phyloP scores from a whole-genome alignment of 2,797 vertebrate genomes.

The Anomalospiza imberbis region DNA sequence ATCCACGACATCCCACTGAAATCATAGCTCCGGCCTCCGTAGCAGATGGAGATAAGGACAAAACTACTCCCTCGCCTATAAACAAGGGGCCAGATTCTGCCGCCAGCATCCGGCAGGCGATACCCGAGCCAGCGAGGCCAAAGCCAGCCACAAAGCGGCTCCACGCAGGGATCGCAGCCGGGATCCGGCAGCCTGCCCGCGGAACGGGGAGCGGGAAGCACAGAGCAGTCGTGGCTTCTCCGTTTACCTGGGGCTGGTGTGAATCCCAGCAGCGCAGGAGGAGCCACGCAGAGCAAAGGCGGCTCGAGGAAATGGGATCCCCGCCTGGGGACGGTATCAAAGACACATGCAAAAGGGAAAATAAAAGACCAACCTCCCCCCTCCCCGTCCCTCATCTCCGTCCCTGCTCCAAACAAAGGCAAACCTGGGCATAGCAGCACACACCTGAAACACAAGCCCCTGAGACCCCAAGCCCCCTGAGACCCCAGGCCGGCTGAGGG shows the following conservation, averaged over 20 bases:
- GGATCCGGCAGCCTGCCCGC: background rate
- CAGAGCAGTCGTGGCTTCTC: background rate
- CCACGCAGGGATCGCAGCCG: background rate
- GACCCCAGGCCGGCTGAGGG: background rate
- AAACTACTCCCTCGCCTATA: constrained; percentile 34
- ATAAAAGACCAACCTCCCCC: background rate
- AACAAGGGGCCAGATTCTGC: constrained; percentile 54
- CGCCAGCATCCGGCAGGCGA: background rate
- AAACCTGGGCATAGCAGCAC: background rate
- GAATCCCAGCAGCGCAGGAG: background rate
- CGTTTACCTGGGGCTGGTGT: background rate
- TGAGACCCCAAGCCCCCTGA: background rate
- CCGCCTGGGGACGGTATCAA: constrained; percentile 17
- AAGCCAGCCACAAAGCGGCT: background rate
- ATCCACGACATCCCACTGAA: constrained; percentile 21
- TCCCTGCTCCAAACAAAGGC: constrained; percentile 39
- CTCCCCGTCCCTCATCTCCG: background rate
- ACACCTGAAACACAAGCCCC: background rate
- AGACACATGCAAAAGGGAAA: background rate
- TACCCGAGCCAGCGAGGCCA: background rate
- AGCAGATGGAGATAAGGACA: constrained; percentile 43
- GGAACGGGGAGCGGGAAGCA: background rate
- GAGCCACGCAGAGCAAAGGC: background rate
- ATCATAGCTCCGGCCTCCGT: constrained; percentile 25
- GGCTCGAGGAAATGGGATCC: constrained; percentile 32